phyloP scores from a whole-genome alignment of 1,140 invertebrate species.

The Drosophila kepulauana region DNA sequence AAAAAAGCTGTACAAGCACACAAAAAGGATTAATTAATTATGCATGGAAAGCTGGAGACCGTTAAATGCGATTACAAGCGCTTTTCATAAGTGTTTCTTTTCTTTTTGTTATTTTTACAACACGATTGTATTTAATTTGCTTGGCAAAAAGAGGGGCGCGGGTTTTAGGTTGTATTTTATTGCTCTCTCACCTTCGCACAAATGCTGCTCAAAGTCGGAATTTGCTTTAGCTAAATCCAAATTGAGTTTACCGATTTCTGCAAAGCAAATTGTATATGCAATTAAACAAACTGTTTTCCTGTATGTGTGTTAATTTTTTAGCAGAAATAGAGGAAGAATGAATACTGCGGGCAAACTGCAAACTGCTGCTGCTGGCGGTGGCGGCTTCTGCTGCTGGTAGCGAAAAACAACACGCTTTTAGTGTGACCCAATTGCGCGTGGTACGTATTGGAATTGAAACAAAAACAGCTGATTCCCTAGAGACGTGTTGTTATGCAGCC shows the following conservation, averaged over 20 bases:
- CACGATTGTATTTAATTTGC: background rate
- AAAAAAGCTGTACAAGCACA: constrained; percentile 25
- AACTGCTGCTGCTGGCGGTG: constrained; percentile 37
- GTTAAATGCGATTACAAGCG: constrained; percentile 25
- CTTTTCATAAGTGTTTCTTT: constrained; percentile 31
- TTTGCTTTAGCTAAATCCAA: constrained; percentile 78
- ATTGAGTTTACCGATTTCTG: constrained; percentile 79
- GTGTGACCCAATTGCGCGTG: constrained; percentile 51
- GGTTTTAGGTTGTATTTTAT: constrained; percentile 2
- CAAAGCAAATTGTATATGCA: constrained; percentile 42
- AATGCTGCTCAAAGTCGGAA: constrained; percentile 79
- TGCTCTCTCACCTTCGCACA: constrained; percentile 76
- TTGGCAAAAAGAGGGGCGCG: background rate
- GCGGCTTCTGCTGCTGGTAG: background rate
- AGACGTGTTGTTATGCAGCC: constrained; percentile 41
- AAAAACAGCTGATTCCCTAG: constrained; percentile 57
- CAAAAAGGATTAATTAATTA: constrained; percentile 27
- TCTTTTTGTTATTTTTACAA: constrained; percentile 17
- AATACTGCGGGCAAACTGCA: constrained; percentile 53
- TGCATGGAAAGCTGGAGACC: background rate
- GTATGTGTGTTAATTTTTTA: constrained; percentile 24
- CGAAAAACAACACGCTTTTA: constrained; percentile 57
- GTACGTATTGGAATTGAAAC: constrained; percentile 44
- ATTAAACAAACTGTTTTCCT: constrained; percentile 23
- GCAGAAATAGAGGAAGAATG: constrained; percentile 41